phyloP scores from a whole-genome alignment of 1,140 invertebrate species.

The Temnothorax curvispinosus region DNA sequence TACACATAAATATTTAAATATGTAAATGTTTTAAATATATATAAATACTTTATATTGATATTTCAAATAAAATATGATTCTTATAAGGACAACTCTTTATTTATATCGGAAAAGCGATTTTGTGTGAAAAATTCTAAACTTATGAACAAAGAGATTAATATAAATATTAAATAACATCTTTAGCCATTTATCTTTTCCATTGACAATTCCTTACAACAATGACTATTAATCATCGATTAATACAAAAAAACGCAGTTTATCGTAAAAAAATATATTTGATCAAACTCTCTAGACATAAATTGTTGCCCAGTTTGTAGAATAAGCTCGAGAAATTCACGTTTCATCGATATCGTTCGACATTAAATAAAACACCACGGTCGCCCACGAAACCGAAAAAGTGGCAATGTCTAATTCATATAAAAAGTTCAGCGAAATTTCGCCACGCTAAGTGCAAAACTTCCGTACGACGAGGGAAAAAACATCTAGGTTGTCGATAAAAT shows the following conservation, averaged over 20 bases:
- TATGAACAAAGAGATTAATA: not conserved
- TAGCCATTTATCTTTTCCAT: not conserved
- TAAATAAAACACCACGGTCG: not conserved
- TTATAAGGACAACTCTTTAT: not conserved
- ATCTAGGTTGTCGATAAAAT: constrained; percentile 43
- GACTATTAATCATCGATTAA: not conserved
- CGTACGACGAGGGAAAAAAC: constrained; percentile 45
- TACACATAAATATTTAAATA: not conserved
- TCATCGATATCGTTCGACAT: constrained; percentile 12
- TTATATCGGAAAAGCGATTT: not conserved
- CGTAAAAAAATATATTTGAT: not conserved
- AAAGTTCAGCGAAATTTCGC: constrained; percentile 57
- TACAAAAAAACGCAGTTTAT: not conserved
- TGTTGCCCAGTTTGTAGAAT: not conserved
- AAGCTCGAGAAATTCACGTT: not conserved
- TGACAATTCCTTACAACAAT: too few relatives aligned
- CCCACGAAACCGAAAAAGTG: constrained; percentile 2
- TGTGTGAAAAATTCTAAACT: not conserved
- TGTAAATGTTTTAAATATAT: not conserved
- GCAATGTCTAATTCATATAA: constrained; percentile 54
- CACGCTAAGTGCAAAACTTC: constrained; percentile 59
- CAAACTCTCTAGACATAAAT: not conserved
- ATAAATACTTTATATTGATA: not conserved
- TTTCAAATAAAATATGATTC: not conserved
- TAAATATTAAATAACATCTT: not conserved